Evolutionary conservation across 2,113 vertebrate species (phyloP), one percentile per base, ranked within the genome.

Genomic region (Ariopsis seemanni): DNA sequence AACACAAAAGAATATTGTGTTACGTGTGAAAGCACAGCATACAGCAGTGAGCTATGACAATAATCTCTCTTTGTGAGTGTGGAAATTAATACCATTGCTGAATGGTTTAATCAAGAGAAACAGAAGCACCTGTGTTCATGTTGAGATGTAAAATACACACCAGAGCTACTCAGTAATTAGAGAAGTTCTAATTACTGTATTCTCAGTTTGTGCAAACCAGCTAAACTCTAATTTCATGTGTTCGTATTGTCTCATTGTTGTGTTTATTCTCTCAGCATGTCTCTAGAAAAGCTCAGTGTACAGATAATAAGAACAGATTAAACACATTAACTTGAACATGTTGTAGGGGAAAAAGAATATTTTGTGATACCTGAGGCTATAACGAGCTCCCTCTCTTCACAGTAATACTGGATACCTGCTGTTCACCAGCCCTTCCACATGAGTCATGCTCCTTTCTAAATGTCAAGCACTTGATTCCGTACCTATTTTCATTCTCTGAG

Each of bases 191-290:
- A 80, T 80, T 57, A 58, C 52, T 30, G 8, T 57, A 18, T 30
- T 57, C 52, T 57, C 25, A 18, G 5, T 58, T 57, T 57, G 25
- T 80, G 15, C 77, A 57, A 27, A 27, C 2, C 25, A 55, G n/a
- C 52, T 57, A 27, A 79, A 90, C 63, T 86, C 52, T 79, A 88
- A 83, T 91, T 88, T 82, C 82, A 67, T 88, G 57, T 88, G 81
- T 89, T 52, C 6, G 6, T 42, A 79, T 91, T 91, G 92, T 88
- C 53, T 30, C 7, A 30, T 30, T 27, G 18, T 80, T 57, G 53
- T 27, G 48, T 77, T 52, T 50, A 14, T 58, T 30, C 77, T 79
- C 15, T 22, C 5, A 87, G 90, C 53, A 55, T 82, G 82, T 91
- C 34, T 55, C 75, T 92, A 22, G 34, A 42, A 48, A 5, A 12